Evolutionary conservation across 2,888 invertebrate species (phyloP), one percentile per base, ranked within the genome.

Genomic region (Nomada lathburiana): DNA sequence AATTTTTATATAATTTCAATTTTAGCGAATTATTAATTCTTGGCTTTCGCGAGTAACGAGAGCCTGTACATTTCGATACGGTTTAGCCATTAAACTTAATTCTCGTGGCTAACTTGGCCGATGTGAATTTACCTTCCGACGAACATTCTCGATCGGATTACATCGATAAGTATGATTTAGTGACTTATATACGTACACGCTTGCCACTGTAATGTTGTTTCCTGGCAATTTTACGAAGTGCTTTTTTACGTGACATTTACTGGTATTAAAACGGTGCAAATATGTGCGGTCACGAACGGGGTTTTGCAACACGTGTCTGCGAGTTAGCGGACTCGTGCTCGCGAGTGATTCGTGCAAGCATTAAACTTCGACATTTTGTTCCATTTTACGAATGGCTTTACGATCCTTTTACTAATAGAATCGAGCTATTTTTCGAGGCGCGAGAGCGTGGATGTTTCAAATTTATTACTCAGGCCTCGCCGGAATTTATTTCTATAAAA

Each of bases 201-300:
- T 36, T n/a, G 50, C 62, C 29, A 76, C 55, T 36, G 62, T 57
- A 44, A 59, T 18, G 29, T 11, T 10, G n/a, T 10, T 60, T 47
- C 59, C 20, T 52, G 76, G 52, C 64, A 75, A 76, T 75, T 77
- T 64, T 47, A 55, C 62, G 4, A 47, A 67, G 62, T 78, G 65
- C n/a, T 23, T 76, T 76, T 64, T 63, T 76, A 68, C 36, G 62
- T 47, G 36, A 7, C 68, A 60, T 63, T 63, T 76, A 44, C 42
- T 9, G 57, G 26, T 23, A 44, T 29, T 63, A 53, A 53, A 78
- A 62, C 63, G 18, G 29, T n/a, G 20, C 67, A 68, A 65, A 65
- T 65, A 71, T 47, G 50, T 50, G 20, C 44, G 44, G 64, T 26
- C 47, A 59, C 50, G 59, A 74, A 74, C 23, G 18, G 47, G 47